Conservation (phyloP, 2,888 invertebrate genomes). For the Drosophila niveifrons region DNA sequence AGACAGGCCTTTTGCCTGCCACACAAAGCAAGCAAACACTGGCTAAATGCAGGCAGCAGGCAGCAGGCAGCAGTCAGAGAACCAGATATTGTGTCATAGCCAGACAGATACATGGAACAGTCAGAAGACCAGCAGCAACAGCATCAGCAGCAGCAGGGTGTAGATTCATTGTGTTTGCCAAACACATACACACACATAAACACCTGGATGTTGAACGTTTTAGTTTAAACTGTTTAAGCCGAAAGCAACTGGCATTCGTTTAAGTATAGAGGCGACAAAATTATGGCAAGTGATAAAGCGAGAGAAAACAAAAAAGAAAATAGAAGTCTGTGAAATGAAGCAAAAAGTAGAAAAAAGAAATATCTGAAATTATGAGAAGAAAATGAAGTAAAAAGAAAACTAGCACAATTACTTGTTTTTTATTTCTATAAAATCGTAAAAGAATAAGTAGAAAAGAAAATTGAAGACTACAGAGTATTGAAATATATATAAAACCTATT, state of each 20-base stretch:
- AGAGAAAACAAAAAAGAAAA: background rate
- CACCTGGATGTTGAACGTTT: slow-evolving; percentile 1
- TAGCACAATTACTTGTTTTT: no score
- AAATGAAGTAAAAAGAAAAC: no score
- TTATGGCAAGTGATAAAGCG: background rate
- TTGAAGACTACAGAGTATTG: no score
- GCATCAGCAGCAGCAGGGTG: slow-evolving; percentile 8
- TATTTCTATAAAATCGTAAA: no score
- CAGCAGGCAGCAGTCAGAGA: slow-evolving; percentile 12
- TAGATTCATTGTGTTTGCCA: slow-evolving; percentile 37
- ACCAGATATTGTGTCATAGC: slow-evolving; percentile 36
- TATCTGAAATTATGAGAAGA: background rate
- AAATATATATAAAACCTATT: no score
- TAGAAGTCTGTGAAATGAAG: background rate
- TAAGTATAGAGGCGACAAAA: background rate
- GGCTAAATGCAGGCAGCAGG: slow-evolving; percentile 19
- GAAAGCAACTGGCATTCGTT: slow-evolving; percentile 4
- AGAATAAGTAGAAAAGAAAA: no score
- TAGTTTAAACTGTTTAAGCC: slow-evolving; percentile 21
- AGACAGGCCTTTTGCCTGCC: slow-evolving; percentile 13
- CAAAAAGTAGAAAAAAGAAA: background rate
- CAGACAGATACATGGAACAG: slow-evolving; percentile 7
- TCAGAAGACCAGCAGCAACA: slow-evolving; percentile 6
- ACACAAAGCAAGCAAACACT: slow-evolving; percentile 52
- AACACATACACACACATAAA: background rate